Base-by-base conservation (phyloP, 1,140 invertebrate genomes). In the Vanessa tameamea region DNA sequence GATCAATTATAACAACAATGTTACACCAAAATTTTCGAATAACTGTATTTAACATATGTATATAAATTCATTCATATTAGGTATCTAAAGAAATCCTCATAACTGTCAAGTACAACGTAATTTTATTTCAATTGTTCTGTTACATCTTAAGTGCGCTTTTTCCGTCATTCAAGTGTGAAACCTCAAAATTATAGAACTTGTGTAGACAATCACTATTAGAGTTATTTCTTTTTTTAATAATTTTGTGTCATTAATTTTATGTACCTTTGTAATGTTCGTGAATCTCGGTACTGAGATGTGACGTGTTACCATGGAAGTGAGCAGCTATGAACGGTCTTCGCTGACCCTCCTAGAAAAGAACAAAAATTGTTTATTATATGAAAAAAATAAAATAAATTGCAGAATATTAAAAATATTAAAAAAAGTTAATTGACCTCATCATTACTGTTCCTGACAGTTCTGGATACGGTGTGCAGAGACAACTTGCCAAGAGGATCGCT, bases 261-360 rank as follows among this genome's bases (percentile, higher is more conserved):
- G 47, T 86, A 92, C 90, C 90, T 87, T 92, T 91, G 66, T 86
- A 92, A 55, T 91, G 82, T 48, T 87, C 86, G 76, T 92, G 89
- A 23, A 84, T 81, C 50, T 87, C 84, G 0, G 84, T 77, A 64
- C 72, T 91, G 23, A 92, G 86, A 67, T 90, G 89, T 14, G 89
- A 90, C 1, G 89, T 92, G 80, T 92, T 92, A 37, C 90, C 90
- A 63, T 92, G 89, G 84, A 92, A 92, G 67, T 92, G 90, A 0
- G 90, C 90, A 1, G 89, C 90, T 20, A 92, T 79, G 78, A 92
- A 90, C 2, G 89, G 87, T 48, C 85, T 80, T 68, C 89, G 79
- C 14, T 74, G 70, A 64, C 76, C 77, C 23, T 80, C 77, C 79
- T 76, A 26, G 13, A 64, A 69, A 69, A 23, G 61, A 70, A 61